Base-by-base conservation (phyloP, 2,113 vertebrate genomes). In the Caracal caracal region DNA sequence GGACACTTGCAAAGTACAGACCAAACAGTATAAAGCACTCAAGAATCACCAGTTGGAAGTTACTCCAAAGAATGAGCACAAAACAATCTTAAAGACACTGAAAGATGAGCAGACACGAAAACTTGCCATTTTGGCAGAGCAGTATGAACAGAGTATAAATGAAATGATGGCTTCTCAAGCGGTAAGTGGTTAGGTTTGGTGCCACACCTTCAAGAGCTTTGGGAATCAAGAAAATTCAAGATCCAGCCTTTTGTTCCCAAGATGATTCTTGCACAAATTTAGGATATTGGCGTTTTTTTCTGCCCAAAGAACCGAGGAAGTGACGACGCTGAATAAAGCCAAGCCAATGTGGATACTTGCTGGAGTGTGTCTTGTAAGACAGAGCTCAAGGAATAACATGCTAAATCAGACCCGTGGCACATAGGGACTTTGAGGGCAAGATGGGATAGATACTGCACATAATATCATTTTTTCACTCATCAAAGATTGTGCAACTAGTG, bases 101-200 rank as follows among this genome's bases (percentile, higher is more conserved):
- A 99, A 99, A 98, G 99, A 99, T 0, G 99, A 99, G 99, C 99
- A 99, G 99, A 99, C 99, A 2, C 99, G 99, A 98, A 99, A 99
- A 98, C 99, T 99, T 95, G 99, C 99, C 99, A 99, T 99, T 98
- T 99, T 99, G 98, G 99, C 99, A 15, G 99, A 99, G 98, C 99
- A 99, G 98, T 99, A 99, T 0, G 99, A 99, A 98, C 99, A 99
- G 99, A 99, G 99, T 99, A 99, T 99, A 98, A 99, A 99, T 0
- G 99, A 99, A 98, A 99, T 99, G 99, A 99, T 99, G 99, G 99
- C 99, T 92, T 99, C 99, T 0, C 99, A 99, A 98, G 99, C 99
- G 98, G 99, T 99, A 98, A 99, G 99, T 97, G 90, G 86, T 96
- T 80, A 94, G 97, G 93, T 92, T 87, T 1, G 6, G 83, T 71